A percentile compares a stretch with the other conserved stretches of the same genome.
phyloP scores from a whole-genome alignment of 2,797 vertebrate genomes.

The Pterois miles region DNA sequence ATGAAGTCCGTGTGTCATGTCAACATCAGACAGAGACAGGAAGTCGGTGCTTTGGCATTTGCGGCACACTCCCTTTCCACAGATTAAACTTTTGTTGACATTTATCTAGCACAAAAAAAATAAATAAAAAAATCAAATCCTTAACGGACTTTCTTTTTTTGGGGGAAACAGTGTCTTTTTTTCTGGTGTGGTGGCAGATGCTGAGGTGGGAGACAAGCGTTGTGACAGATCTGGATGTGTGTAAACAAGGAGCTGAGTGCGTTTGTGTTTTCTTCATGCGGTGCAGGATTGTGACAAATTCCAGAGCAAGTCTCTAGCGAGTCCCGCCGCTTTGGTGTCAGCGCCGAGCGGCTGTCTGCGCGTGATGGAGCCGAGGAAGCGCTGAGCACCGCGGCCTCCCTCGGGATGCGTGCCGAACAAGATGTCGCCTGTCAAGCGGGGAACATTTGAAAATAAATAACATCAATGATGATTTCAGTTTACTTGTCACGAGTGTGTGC shows the following conservation, averaged over 20 bases:
- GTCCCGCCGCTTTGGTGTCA: conserved; percentile 85
- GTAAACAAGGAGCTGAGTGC: conserved; percentile 82
- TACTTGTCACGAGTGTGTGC: conserved; percentile 84
- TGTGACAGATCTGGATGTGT: conserved; percentile 82
- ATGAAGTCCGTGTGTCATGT: conserved; percentile 33
- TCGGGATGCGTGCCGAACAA: conserved; percentile 83
- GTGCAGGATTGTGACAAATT: conserved; percentile 85
- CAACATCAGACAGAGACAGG: conserved; percentile 43
- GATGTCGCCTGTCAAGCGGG: conserved; percentile 88
- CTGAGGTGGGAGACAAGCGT: conserved; percentile 76
- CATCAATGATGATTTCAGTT: conserved; percentile 88
- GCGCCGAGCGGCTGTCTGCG: conserved; percentile 78
- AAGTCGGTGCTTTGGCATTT: conserved; percentile 50
- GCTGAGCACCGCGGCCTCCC: conserved; percentile 77
- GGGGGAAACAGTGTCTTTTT: conserved; percentile 64
- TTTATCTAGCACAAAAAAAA: conserved; percentile 51
- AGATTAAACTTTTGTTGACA: conserved; percentile 67
- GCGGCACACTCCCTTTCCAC: conserved; percentile 35
- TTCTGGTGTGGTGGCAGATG: conserved; percentile 63
- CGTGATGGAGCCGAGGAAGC: conserved; percentile 79
- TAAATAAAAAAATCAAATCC: conserved; percentile 34
- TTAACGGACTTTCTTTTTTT: conserved; percentile 52
- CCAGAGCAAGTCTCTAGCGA: conserved; percentile 83
- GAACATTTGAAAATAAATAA: conserved; percentile 89
- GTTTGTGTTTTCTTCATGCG: conserved; percentile 75